Base-by-base conservation (phyloP, 2,797 vertebrate species). In the Pachyuromys duprasi region DNA sequence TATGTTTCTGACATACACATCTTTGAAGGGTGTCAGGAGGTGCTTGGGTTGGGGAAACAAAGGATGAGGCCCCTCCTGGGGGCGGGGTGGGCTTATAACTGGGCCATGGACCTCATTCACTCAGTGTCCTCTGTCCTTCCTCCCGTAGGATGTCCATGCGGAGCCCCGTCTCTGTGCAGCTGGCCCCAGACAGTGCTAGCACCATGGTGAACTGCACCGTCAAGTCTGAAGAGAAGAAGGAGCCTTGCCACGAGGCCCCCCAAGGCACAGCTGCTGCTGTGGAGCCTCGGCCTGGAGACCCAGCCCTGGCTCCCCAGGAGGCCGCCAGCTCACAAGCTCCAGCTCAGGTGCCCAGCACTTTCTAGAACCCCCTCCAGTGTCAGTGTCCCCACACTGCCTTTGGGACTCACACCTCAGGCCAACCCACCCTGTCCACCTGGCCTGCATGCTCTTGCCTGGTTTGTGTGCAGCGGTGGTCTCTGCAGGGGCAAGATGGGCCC, bases 61-160 rank as follows among this genome's bases (percentile, higher is more conserved):
- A 28, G 55, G n/a, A 33, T 36, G 14, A 12, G 24, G 33, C 9
- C 3, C 39, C 18, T n/a, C 53, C 39, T 33, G 28, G 45, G 36
- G 13, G 12, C 17, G 3, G 20, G 74, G n/a, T 22, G 1, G 24
- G 80, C 18, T 49, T 36, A 9, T 2, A 12, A 4, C 62, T 22
- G n/a, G 39, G 26, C 28, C 24, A 8, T 8, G n/a, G 22, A 18
- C 57, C 60, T 31, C 62, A 18, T 24, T 42, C 60, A 8, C 5
- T 39, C 31, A 0, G 31, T 14, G 86, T 80, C 36, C 17, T 5
- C 55, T 76, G 72, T 45, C 36, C 67, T 39, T 49, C 31, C 17
- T 31, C 92, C 95, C 6, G 0, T 96, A 99, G 99, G 99, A 99
- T 99, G 99, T 99, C 99, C 99, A 98, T 99, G 98, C 99, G 99